These are phyloP conservation scores for Caloenas nicobarica DNA, from an alignment of 2,113 vertebrate species.

Conservation along the genomic window DNA sequence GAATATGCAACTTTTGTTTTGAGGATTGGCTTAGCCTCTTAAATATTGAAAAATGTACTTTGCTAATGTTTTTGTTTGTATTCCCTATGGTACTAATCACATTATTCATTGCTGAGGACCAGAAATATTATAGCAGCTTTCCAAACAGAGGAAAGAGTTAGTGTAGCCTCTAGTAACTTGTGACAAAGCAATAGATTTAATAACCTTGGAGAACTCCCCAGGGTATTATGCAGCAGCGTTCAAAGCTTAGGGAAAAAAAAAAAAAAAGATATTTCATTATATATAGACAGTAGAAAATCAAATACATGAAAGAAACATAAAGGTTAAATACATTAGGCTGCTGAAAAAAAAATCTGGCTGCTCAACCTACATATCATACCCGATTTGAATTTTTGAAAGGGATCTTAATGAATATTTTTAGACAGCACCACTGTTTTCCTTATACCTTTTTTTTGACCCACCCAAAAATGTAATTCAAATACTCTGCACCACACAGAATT, in stretches of 20 bases:
- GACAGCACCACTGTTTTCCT: neutral
- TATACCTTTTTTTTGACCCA: neutral
- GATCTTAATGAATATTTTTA: neutral
- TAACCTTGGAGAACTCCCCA: constrained; percentile 51
- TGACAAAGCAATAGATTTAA: constrained; percentile 58
- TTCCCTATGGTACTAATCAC: constrained; percentile 52
- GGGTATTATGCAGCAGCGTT: constrained; percentile 27
- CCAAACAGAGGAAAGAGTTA: constrained; percentile 1
- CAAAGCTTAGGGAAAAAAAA: neutral
- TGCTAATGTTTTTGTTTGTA: constrained; percentile 53
- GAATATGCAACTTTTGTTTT: constrained; percentile 27
- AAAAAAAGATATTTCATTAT: constrained; percentile 39
- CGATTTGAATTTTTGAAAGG: neutral
- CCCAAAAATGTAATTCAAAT: constrained; percentile 29
- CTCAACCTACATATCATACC: neutral
- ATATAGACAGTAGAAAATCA: constrained; percentile 38
- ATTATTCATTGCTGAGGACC: constrained; percentile 46
- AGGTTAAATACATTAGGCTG: constrained; percentile 25
- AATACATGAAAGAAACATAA: constrained; percentile 40
- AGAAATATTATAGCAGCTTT: constrained; percentile 53
- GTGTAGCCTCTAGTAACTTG: constrained; percentile 31
- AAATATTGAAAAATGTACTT: constrained; percentile 56
- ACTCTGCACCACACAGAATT: neutral
- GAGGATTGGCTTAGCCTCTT: constrained; percentile 21
- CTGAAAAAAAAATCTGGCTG: neutral